Percentiles rank a stretch among this genome's conserved stretches.
These are phyloP conservation scores for Osmerus eperlanus DNA, from an alignment of 2,113 vertebrate species.

Conservation along the genomic window DNA sequence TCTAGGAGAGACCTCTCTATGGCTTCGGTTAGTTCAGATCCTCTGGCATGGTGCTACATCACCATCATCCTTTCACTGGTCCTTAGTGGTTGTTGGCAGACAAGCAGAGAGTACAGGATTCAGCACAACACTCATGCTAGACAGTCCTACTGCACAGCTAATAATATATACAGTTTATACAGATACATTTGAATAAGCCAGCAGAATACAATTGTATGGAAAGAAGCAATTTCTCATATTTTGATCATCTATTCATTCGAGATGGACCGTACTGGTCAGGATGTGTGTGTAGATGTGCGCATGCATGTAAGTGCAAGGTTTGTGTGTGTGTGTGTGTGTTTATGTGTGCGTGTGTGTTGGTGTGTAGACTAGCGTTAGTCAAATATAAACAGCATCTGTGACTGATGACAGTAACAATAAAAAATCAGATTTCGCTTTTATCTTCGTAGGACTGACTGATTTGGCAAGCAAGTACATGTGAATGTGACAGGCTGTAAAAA, in stretches of 20 bases:
- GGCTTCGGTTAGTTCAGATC: conserved; percentile 25
- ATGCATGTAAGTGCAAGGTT: not conserved
- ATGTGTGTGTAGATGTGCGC: conserved; percentile 13
- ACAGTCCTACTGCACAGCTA: conserved; percentile 67
- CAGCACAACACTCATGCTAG: conserved; percentile 66
- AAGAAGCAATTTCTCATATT: conserved; percentile 28
- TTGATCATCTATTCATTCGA: conserved; percentile 17
- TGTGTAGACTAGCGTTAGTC: conserved; percentile 16
- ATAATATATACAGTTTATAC: conserved; percentile 71
- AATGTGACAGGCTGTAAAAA: conserved; percentile 18
- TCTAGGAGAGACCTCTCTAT: conserved; percentile 28
- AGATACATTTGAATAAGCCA: conserved; percentile 55
- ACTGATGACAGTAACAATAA: not conserved
- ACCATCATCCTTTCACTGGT: not conserved
- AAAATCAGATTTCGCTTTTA: not conserved
- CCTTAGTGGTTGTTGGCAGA: conserved; percentile 30
- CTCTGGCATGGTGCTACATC: not conserved
- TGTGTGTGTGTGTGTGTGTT: not conserved
- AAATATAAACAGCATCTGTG: conserved; percentile 19
- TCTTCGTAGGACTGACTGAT: conserved; percentile 3
- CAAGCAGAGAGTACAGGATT: conserved; percentile 38
- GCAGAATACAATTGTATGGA: conserved; percentile 51
- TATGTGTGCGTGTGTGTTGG: not conserved
- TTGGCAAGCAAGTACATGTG: conserved; percentile 14
- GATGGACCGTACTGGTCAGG: conserved; percentile 25